Evolutionary conservation across 1,140 invertebrate species (phyloP), one percentile per base, ranked within the genome.

Genomic region (Maconellicoccus hirsutus): DNA sequence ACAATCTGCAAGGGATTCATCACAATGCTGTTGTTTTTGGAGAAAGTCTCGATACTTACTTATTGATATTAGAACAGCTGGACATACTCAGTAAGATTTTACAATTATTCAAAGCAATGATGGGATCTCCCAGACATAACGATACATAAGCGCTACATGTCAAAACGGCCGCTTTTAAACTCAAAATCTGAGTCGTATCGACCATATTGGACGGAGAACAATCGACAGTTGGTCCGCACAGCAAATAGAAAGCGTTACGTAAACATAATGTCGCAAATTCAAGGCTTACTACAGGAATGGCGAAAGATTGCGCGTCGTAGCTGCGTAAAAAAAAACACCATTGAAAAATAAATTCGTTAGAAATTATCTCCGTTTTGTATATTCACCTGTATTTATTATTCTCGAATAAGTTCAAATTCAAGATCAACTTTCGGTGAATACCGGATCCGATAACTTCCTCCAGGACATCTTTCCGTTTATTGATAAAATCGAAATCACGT

Each of bases 221-320:
- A 2, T 74, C 72, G 1, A 66, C 59, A 12, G 22, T 52, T 52
- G 71, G n/a, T 1, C 26, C 69, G 16, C 61, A 71, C 3, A 76
- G 23, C 25, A 77, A 71, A n/a, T 74, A 69, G 22, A 91, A 79
- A 16, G 93, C 92, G 82, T 96, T 97, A 74, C 89, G 86, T 59
- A 97, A 77, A 79, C 93, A 96, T 6, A 96, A 77, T 12, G 87
- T 86, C 12, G 89, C 93, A 83, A 96, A 97, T 79, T 95, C 91
- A 63, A 97, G 79, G n/a, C 89, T 92, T 1, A 92, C 83, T 59
- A 90, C 86, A 63, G 93, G 93, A 72, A 94, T 89, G 1, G 90
- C 90, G 77, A 86, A 88, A 0, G 87, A 89, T 75, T 89, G 84
- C 52, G 85, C 84, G 74, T 89, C 83, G 4, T 78, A 74, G 73